Base-by-base conservation (phyloP, 2,888 invertebrate genomes). In the Tribolium freemani region DNA sequence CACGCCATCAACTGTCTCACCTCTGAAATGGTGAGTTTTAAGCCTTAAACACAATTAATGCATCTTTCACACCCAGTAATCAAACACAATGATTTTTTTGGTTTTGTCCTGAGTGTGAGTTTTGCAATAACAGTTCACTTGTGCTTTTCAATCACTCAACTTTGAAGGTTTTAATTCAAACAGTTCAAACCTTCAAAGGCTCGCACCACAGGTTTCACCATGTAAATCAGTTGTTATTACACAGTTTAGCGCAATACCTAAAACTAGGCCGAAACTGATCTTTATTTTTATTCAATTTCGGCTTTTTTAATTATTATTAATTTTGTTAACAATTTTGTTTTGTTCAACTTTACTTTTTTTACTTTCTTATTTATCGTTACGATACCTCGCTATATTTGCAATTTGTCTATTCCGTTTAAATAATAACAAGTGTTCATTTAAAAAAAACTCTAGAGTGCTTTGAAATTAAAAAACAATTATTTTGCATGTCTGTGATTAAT, bases 1-100 rank as follows among this genome's bases (percentile, higher is more conserved):
- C 90, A 91, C 84, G 91, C 93, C 81, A 90, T 94, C 84, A 94
- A 93, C 87, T 93, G 93, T 87, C 91, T 94, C 83, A 93, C 94
- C 82, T 92, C 93, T 79, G 94, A 94, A 92, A 93, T 94, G 93
- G 94, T 94, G 88, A 93, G 93, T 91, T 82, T 76, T 66, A 83
- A 83, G 78, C 78, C 69, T 73, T 71, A 71, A 60, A 61, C 63
- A 60, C 60, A 64, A 72, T 64, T 46, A 66, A 30, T 48, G 60
- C 53, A 71, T 71, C 51, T 54, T 51, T 54, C 53, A 60, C 58
- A 64, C 60, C 71, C 66, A 63, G 50, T 56, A 16, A 38, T 26
- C 4, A 26, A 56, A 56, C 30, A 26, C 5, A 3, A 20, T 53
- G 44, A 16, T 21, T 31, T n/a, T 54, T 66, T 53, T 44, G 10